Evolutionary conservation across 2,113 vertebrate genomes (phyloP).

Genomic region (Nannobrachium achirus): DNA sequence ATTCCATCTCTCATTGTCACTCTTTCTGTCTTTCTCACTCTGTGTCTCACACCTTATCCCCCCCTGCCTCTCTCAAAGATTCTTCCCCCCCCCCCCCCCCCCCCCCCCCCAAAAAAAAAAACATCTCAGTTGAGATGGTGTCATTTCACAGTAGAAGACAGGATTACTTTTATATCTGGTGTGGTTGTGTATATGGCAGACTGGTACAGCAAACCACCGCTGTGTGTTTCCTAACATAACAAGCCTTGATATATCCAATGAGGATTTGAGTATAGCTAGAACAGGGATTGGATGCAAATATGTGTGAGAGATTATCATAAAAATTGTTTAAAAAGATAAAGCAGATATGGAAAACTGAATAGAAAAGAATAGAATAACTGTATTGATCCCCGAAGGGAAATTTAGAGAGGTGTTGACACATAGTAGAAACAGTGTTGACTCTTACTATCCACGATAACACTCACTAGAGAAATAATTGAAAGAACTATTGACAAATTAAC

Average conservation of each 20-base stretch:
- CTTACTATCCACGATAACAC: background rate
- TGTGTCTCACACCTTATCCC: conserved; percentile 4
- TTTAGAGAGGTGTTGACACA: background rate
- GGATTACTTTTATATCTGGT: conserved; percentile 8
- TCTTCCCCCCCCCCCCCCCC: background rate
- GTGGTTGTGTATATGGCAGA: conserved; percentile 1
- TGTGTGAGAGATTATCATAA: conserved; percentile 1
- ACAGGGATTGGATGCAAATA: conserved; percentile 9
- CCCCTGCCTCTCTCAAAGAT: background rate
- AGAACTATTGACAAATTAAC: background rate
- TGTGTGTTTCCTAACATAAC: background rate
- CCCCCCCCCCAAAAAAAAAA: background rate
- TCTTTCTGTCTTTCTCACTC: too few relatives aligned
- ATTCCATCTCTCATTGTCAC: too few relatives aligned
- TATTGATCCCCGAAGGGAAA: too few relatives aligned
- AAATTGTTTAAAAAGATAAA: background rate
- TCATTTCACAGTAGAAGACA: conserved; percentile 25
- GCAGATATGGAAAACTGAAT: background rate
- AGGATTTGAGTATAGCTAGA: background rate
- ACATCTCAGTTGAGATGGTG: conserved; percentile 11
- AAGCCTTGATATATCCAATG: conserved; percentile 12
- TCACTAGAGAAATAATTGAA: background rate
- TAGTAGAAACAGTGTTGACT: background rate
- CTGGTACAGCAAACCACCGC: conserved; percentile 26
- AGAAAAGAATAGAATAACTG: too few relatives aligned